Evolutionary conservation across 2,113 vertebrate genomes (phyloP).

Genomic region (Megaptera novaeangliae): DNA sequence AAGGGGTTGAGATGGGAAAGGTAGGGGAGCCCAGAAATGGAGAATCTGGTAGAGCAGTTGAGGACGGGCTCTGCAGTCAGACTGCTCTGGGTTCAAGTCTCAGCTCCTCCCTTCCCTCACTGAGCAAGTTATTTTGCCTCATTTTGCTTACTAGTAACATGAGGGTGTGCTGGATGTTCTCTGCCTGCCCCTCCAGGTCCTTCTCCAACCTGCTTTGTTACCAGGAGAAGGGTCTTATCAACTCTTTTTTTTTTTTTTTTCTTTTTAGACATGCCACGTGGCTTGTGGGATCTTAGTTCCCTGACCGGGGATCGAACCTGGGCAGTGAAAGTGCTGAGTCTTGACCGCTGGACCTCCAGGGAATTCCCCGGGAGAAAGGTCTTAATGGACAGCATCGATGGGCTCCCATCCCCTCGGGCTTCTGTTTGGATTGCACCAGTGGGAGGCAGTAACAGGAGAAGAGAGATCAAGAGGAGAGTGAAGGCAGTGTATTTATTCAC

Average conservation of each 20-base stretch:
- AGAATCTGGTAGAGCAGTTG: not conserved
- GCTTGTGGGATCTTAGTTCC: not conserved
- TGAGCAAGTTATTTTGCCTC: not conserved
- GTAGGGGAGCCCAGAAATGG: not conserved
- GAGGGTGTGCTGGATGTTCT: not conserved
- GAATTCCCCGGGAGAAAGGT: not conserved
- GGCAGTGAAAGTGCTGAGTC: not conserved
- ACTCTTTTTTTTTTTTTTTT: not conserved
- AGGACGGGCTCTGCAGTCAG: not conserved
- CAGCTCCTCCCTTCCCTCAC: not conserved
- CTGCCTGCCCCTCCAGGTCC: not conserved
- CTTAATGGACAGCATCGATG: not conserved
- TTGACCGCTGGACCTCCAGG: not conserved
- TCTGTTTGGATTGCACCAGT: not conserved
- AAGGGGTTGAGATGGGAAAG: not conserved
- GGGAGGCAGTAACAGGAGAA: not conserved
- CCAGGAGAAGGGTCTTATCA: not conserved
- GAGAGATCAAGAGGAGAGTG: not conserved
- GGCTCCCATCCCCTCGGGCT: not conserved
- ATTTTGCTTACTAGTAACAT: not conserved
- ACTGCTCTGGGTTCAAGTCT: not conserved
- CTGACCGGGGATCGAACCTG: not conserved
- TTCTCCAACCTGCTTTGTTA: not conserved
- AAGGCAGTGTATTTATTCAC: not conserved
- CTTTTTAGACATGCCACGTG: not conserved